Evolutionary conservation across 2,113 vertebrate species (phyloP).

Genomic region (Pollachius pollachius): DNA sequence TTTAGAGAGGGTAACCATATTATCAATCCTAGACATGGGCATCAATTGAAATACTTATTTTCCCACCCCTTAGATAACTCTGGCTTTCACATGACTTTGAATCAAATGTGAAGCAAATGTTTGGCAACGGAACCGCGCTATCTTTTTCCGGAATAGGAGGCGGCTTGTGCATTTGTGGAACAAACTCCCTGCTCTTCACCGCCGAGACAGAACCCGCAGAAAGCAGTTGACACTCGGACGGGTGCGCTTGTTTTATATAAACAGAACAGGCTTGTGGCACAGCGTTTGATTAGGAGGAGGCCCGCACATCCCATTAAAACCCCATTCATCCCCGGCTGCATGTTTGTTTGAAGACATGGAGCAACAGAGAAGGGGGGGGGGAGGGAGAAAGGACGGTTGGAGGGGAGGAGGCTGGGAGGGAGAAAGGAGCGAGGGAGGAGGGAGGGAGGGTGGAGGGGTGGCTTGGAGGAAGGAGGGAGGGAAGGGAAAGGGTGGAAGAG

Average conservation of each 20-base stretch:
- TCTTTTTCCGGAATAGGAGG: constrained; percentile 24
- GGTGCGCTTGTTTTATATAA: constrained; percentile 70
- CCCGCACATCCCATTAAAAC: constrained; percentile 77
- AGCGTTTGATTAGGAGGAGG: constrained; percentile 76
- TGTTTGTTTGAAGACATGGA: constrained; percentile 74
- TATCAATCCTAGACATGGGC: constrained; percentile 54
- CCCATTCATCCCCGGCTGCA: constrained; percentile 54
- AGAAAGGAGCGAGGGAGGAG: constrained; percentile 34
- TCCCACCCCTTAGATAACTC: constrained; percentile 23
- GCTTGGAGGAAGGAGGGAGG: too few species aligned
- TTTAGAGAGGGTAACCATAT: constrained; percentile 46
- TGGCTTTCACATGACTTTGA: constrained; percentile 33
- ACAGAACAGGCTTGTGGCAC: constrained; percentile 67
- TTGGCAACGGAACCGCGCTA: constrained; percentile 61
- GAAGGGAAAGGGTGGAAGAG: constrained; percentile 28
- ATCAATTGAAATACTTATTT: constrained; percentile 39
- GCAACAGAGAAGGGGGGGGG: constrained; percentile 14
- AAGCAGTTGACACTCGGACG: constrained; percentile 68
- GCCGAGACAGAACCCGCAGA: constrained; percentile 51
- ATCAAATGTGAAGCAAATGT: constrained; percentile 71
- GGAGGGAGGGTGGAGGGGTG: constrained; percentile 25
- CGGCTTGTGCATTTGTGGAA: constrained; percentile 41
- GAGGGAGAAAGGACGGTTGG: too few species aligned
- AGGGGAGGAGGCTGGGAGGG: constrained; percentile 16
- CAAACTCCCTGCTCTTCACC: constrained; percentile 36